Base-by-base conservation (phyloP, 37 sponge, comb jelly and placozoan genomes). In the Spongilla lacustris region DNA sequence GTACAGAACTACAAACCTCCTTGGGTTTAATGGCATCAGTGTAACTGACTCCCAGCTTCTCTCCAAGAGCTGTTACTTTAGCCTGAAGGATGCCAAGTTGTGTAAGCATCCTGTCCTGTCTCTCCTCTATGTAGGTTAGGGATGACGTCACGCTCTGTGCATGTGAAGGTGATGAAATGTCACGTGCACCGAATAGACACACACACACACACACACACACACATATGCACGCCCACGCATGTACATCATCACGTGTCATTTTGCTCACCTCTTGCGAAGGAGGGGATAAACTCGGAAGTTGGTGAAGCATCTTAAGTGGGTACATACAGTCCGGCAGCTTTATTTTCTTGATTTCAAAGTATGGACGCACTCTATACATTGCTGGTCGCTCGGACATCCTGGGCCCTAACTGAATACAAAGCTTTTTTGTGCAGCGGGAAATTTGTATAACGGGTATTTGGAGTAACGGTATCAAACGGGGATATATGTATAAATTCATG, bases 261-360 rank as follows among this genome's bases (percentile, higher is more conserved):
- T 41, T 13, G 67, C 66, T 32, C 75, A 80, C 84, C 86, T 77
- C 78, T 27, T 58, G 50, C 17, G 82, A 35, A 22, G 79, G 50
- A 21, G 77, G 32, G 25, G 35, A 37, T 13, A 80, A 33, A n/a
- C 50, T 69, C 2, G 92, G 79, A 46, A 91, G 83, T 13, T 86
- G 69, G 74, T 92, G 89, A 14, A 92, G 36, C 2, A 82, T 81
- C 37, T 81, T 83, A 31, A 92, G 21, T 23, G 88, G 68, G 58
- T 94, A 94, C 95, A 94, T 94, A 35, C 92, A 91, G 74, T 91
- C 91, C 12, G 95, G 95, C 22, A 94, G 83, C 49, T 81, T 84
- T 27, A 94, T 81, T 73, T 94, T 94, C 83, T 91, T 88, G 48
- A 94, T 88, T 30, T 80, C 79, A 74, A 94, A 91, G 76, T 89